Conservation (phyloP, 2,113 vertebrate species). For the Xyrauchen texanus region DNA sequence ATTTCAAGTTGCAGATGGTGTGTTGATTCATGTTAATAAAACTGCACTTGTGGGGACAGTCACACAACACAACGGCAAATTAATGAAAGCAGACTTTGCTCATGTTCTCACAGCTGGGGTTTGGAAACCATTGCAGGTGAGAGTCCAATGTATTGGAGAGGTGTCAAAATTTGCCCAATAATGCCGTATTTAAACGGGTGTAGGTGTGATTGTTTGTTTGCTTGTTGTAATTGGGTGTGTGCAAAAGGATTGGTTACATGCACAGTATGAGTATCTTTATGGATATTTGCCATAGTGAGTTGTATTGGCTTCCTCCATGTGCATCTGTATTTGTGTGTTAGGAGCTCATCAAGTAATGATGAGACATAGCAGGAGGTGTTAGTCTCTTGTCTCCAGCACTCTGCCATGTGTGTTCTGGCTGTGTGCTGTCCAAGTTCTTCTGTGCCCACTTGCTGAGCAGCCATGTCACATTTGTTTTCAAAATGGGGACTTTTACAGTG, state of each 20-base stretch:
- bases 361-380: neutral
- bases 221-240: neutral
- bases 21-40: constrained; percentile 39
- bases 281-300: too few species aligned
- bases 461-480: neutral
- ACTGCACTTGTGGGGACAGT: constrained; percentile 36
- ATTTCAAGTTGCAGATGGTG: constrained; percentile 39
- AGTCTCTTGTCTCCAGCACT: neutral
- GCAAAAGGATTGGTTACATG: too few species aligned
- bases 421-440: constrained; percentile 11
- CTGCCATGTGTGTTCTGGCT: neutral
- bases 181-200: constrained; percentile 1
- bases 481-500: neutral
- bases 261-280: too few species aligned
- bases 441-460: neutral
- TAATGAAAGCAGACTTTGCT: constrained; percentile 7
- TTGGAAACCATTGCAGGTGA: neutral
- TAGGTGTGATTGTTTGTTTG: neutral
- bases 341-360: constrained; percentile 16
- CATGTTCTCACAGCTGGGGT: constrained; percentile 15
- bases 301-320: too few species aligned
- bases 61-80: constrained; percentile 9
- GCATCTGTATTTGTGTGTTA: neutral
- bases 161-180: constrained; percentile 11
- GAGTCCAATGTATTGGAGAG: neutral